phyloP scores from a whole-genome alignment of 2,888 invertebrate species.

The Pollenia griseotomentosa region DNA sequence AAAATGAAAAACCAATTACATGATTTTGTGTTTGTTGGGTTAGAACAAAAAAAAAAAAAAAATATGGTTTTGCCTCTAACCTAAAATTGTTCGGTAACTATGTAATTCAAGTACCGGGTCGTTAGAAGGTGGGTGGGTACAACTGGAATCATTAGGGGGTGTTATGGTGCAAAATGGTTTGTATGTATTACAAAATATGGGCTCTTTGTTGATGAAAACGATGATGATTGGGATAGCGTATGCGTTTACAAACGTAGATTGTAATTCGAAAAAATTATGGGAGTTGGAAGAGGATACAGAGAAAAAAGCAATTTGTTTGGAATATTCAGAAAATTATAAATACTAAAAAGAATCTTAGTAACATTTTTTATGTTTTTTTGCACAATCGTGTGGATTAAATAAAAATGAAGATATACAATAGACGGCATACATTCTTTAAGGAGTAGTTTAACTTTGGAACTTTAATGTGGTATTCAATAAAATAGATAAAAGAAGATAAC shows the following conservation, averaged over 20 bases:
- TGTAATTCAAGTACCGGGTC: neutral
- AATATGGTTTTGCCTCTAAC: neutral
- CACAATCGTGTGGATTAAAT: too few species aligned
- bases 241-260: slow-evolving; percentile 21
- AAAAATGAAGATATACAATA: too few species aligned
- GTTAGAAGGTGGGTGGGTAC: neutral
- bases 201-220: neutral
- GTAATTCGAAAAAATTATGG: slow-evolving; percentile 10
- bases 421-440: too few species aligned
- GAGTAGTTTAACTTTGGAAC: too few species aligned
- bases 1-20: too few species aligned
- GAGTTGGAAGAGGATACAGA: neutral
- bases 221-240: slow-evolving; percentile 9
- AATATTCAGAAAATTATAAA: neutral
- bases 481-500: too few species aligned
- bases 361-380: too few species aligned
- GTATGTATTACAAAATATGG: slow-evolving; percentile 28
- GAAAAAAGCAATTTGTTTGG: neutral
- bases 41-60: too few species aligned
- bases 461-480: too few species aligned
- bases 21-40: too few species aligned
- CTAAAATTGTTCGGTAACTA: neutral
- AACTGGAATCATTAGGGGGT: neutral
- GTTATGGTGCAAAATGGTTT: neutral
- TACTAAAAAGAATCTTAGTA: too few species aligned